Evolutionary conservation across 2,888 invertebrate species (phyloP).

Genomic region (Shargacucullia verbasci): DNA sequence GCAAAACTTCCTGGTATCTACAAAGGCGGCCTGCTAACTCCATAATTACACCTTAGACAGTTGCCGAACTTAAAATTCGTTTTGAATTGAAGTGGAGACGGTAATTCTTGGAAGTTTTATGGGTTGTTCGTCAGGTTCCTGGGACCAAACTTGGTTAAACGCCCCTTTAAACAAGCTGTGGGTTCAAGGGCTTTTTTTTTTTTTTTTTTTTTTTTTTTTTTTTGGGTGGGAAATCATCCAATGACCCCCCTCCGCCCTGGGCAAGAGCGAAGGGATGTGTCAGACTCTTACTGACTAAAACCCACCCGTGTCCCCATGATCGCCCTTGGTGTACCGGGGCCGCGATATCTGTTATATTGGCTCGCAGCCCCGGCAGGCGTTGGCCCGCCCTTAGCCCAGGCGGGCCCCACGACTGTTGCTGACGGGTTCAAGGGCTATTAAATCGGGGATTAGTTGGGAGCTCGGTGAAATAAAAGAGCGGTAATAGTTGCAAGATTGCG

Average conservation of each 20-base stretch:
- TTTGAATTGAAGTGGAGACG: constrained; percentile 51
- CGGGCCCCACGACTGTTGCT: no score
- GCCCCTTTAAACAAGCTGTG: constrained; percentile 59
- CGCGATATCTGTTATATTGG: no score
- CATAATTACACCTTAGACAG: constrained; percentile 61
- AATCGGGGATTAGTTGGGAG: constrained; percentile 68
- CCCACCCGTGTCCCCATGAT: no score
- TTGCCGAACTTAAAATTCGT: constrained; percentile 56
- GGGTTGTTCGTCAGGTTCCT: constrained; percentile 63
- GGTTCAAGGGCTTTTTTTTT: no score
- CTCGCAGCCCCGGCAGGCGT: no score
- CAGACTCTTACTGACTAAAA: no score
- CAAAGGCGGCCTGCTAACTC: constrained; percentile 44
- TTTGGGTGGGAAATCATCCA: no score
- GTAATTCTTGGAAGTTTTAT: constrained; percentile 67
- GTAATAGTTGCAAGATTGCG: constrained; percentile 59
- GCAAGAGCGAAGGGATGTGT: no score
- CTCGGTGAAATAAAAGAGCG: constrained; percentile 62
- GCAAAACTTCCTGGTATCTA: constrained; percentile 39
- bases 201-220: no score
- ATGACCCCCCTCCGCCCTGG: no score
- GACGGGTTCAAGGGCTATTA: constrained; percentile 75
- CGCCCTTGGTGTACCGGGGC: no score
- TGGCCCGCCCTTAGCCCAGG: no score
- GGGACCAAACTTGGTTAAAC: constrained; percentile 67